Evolutionary conservation across 2,113 vertebrate genomes (phyloP).

Genomic region (Brachirus orientalis): DNA sequence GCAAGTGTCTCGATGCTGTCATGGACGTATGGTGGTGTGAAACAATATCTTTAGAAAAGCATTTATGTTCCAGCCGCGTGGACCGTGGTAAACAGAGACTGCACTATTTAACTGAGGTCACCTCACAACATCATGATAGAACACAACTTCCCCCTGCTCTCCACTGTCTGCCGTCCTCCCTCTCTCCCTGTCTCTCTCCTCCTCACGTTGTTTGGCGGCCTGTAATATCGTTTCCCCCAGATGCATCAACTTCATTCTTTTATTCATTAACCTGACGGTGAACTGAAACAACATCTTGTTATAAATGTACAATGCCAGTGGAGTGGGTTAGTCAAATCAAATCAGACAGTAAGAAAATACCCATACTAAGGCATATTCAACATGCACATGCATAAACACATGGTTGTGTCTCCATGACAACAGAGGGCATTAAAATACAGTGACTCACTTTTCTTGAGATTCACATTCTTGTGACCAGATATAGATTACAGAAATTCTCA

Average conservation of each 20-base stretch:
- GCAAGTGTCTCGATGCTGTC: too few species aligned
- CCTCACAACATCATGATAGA: conserved; percentile 23
- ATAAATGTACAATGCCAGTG: conserved; percentile 42
- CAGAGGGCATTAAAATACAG: too few species aligned
- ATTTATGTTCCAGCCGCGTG: not conserved
- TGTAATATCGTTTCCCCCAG: conserved; percentile 12
- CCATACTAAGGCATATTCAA: not conserved
- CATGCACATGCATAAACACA: conserved; percentile 9
- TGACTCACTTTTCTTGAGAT: too few species aligned
- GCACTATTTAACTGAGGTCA: conserved; percentile 41
- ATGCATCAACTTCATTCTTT: conserved; percentile 18
- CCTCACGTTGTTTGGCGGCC: conserved; percentile 13
- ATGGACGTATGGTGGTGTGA: too few species aligned
- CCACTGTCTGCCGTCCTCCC: not conserved
- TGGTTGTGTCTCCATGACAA: not conserved
- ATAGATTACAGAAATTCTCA: too few species aligned
- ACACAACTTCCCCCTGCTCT: conserved; percentile 34
- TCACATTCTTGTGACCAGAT: too few species aligned
- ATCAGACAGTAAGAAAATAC: conserved; percentile 56
- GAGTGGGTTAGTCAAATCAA: conserved; percentile 57
- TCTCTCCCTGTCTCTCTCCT: not conserved
- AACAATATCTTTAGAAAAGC: too few species aligned
- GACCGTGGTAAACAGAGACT: not conserved
- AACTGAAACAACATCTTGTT: conserved; percentile 64
- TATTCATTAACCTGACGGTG: conserved; percentile 60